Evolutionary conservation across 2,797 vertebrate species (phyloP).

Genomic region (Odontamblyopus lacepedii): DNA sequence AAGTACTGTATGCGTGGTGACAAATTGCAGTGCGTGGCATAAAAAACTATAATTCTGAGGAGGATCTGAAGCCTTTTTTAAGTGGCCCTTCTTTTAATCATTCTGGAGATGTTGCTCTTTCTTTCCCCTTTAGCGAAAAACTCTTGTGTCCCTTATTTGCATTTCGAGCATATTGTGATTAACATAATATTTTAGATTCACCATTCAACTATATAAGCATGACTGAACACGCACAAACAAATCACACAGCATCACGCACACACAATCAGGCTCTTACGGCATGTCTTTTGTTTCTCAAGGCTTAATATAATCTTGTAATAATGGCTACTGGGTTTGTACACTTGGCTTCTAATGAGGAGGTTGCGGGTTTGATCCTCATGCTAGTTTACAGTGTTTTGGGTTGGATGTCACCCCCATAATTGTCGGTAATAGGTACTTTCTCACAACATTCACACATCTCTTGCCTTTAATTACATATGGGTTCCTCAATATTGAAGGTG

Average conservation of each 20-base stretch:
- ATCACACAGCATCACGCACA: background rate
- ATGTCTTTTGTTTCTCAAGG: background rate
- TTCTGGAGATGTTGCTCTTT: background rate
- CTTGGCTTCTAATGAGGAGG: background rate
- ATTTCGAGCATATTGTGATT: conserved; percentile 7
- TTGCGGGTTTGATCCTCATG: background rate
- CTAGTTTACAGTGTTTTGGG: no score
- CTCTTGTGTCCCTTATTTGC: conserved; percentile 1
- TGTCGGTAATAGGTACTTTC: no score
- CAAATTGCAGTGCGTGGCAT: background rate
- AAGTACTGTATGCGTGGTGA: background rate
- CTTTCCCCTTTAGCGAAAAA: background rate
- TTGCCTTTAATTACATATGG: no score
- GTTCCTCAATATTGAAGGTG: no score
- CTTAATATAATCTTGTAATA: background rate
- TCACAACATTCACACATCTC: no score
- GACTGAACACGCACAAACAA: background rate
- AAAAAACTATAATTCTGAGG: background rate
- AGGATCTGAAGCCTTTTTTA: background rate
- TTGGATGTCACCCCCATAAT: no score
- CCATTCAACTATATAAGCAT: background rate
- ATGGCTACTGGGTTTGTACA: background rate
- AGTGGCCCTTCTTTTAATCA: background rate
- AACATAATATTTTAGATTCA: conserved; percentile 1
- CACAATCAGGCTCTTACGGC: background rate